Base-by-base conservation (phyloP, 2,113 vertebrate species). In the Hyla sarda region DNA sequence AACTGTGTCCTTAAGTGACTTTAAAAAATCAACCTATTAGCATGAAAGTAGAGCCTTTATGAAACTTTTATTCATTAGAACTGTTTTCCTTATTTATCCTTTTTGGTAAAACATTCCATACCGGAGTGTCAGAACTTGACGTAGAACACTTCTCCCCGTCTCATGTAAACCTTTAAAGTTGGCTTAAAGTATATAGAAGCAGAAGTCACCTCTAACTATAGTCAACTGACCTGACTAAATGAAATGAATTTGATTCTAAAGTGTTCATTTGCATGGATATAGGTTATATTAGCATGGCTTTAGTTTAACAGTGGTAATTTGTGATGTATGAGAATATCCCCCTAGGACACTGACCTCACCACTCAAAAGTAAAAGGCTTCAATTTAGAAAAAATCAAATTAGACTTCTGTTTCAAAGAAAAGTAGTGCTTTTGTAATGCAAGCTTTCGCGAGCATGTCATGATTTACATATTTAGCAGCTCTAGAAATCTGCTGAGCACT, bases 281-380 rank as follows among this genome's bases (percentile, higher is more conserved):
- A 87, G 85, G 85, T 82, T 87, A 82, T 87, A 87, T 87, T 87
- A 82, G 85, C 85, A 81, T 73, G 85, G 67, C 85, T 87, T 87
- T 87, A 82, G 85, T 74, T 74, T 87, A 87, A 86, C 76, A 82
- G 77, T 60, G 78, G 85, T 87, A 87, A 87, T 87, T 87, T 87
- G 67, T 72, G 50, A 60, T 87, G 67, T 60, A 87, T 81, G 85
- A 87, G 85, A 82, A 71, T 82, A 80, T 82, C 67, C 85, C 85
- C 85, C 48, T 87, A 86, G 85, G 85, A 87, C 77, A 54, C 77
- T 74, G 78, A 73, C 77, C 78, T 87, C 69, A 82, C 52, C 69
- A 74, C 52, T 87, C 69, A 45, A 69, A 82, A 81, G 48, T n/a
- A 74, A 62, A 81, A 74, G 37, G 62, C 84, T 87, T 81, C 85